Base-by-base conservation (phyloP, 92 coral and sea anemone genomes). In the Isaurus tuberculatus region DNA sequence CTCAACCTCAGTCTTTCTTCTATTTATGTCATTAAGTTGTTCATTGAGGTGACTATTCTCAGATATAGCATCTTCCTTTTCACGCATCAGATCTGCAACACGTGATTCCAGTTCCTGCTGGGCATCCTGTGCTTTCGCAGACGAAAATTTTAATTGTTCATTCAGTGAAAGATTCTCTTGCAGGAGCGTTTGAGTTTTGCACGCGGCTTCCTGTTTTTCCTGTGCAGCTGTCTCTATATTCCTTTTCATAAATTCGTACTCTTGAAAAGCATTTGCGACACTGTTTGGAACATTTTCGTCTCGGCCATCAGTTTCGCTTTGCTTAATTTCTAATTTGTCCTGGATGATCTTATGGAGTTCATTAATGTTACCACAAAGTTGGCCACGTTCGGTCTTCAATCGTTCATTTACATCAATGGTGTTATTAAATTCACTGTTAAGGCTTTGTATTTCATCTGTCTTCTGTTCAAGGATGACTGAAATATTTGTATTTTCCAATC, bases 1-100 rank as follows among this genome's bases (percentile, higher is more conserved):
- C 55, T 80, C 85, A 20, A 68, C 48, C 19, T 68, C 85, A 0
- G 75, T 29, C 20, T 80, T 80, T 32, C 49, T 65, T 8, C 63
- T 80, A 4, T 28, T 27, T 37, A 51, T 51, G 2, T 65, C 85
- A 28, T 26, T 32, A 22, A 80, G 74, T 13, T 80, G 85, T 66
- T 65, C 63, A 13, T 42, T 31, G 43, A 80, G 85, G 2, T 4
- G 2, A 20, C 27, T 43, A 4, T 65, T 68, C 31, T 65, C 65
- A 40, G 49, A 3, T 29, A 32, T 19, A 16, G 42, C 44, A 11
- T 80, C 75, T 29, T 43, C 85, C 30, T 65, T 65, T 19, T 44
- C 65, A 9, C 65, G 73, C 46, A 31, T 31, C 44, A 80, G 29
- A 40, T 25, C 85, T 43, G 60, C 73, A 27, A 66, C 29, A 29